These are phyloP conservation scores for Atrina japonica DNA, from an alignment of 2,888 invertebrate genomes.

Conservation along the genomic window DNA sequence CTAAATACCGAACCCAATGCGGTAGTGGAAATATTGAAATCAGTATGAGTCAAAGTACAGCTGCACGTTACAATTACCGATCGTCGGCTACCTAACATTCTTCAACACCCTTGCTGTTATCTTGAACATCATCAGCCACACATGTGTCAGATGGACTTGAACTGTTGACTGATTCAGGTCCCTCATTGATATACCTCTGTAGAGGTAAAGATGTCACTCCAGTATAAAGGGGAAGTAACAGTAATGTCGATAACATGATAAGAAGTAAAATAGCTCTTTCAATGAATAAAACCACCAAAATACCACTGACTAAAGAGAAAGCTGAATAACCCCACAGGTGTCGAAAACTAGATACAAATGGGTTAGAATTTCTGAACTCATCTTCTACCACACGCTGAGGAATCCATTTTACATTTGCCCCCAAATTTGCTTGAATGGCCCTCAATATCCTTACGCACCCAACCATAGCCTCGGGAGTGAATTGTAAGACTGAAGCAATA, in stretches of 20 bases:
- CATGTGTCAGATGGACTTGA: no score
- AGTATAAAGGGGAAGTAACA: conserved; percentile 68
- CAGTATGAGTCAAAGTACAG: no score
- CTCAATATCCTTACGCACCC: conserved; percentile 70
- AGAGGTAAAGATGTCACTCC: conserved; percentile 66
- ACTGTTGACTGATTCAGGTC: background rate
- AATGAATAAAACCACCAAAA: conserved; percentile 62
- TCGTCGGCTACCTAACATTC: no score
- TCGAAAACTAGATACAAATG: conserved; percentile 69
- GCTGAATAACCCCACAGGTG: conserved; percentile 74
- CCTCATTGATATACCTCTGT: background rate
- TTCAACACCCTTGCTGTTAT: no score
- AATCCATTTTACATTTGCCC: conserved; percentile 68
- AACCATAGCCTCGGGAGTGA: conserved; percentile 74
- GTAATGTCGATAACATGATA: conserved; percentile 64
- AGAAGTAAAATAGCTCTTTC: conserved; percentile 57
- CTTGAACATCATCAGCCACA: no score
- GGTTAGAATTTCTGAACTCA: conserved; percentile 69
- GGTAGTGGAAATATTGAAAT: no score
- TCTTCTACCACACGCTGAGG: conserved; percentile 74
- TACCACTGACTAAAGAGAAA: conserved; percentile 56
- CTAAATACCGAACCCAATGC: no score
- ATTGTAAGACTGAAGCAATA: conserved; percentile 71
- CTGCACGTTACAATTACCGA: no score
- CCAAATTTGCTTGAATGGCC: conserved; percentile 69